Base-by-base conservation (phyloP, 2,888 invertebrate species). In the Homarus gammarus region DNA sequence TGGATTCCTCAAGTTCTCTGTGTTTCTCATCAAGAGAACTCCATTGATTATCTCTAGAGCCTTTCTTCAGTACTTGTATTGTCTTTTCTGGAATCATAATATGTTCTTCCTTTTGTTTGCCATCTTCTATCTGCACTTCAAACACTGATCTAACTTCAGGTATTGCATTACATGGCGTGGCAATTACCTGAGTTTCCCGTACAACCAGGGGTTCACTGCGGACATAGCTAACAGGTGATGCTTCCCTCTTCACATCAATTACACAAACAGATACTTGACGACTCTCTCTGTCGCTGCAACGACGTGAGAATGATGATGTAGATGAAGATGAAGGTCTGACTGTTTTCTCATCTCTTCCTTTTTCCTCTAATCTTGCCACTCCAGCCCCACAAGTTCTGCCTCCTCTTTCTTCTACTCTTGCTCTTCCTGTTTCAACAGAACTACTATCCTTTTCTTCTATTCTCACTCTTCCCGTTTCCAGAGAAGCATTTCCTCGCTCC, bases 241-340 rank as follows among this genome's bases (percentile, higher is more conserved):
- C 36, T 15, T 89, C 86, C 27, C 85, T 70, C 70, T 89, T 83
- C 40, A 91, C 91, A 61, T 91, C 91, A 49, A 91, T 91, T 5
- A 91, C 84, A 73, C 91, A 91, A 70, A 91, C 91, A 0, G 91
- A 91, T 27, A 84, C 79, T 49, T 89, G 89, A 31, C 89, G 49
- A 27, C 73, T 70, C 27, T 70, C 70, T 38, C 49, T 36, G 5
- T 68, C 64, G 27, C 70, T 86, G 33, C 86, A 49, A 49, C 68
- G 86, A 10, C 79, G 31, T 12, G 75, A 38, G 18, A 49, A 75
- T 2, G 75, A 75, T 1, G 78, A 31, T 22, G 68, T 33, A 31
- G 83, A 83, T 31, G 83, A 68, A 61, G 40, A 27, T 77, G 49
- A 22, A n/a, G 78, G 78, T 31, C 49, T 79, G 3, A 64, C 6